Base-by-base conservation (phyloP, 2,113 vertebrate species). In the Lipophrys pholis region DNA sequence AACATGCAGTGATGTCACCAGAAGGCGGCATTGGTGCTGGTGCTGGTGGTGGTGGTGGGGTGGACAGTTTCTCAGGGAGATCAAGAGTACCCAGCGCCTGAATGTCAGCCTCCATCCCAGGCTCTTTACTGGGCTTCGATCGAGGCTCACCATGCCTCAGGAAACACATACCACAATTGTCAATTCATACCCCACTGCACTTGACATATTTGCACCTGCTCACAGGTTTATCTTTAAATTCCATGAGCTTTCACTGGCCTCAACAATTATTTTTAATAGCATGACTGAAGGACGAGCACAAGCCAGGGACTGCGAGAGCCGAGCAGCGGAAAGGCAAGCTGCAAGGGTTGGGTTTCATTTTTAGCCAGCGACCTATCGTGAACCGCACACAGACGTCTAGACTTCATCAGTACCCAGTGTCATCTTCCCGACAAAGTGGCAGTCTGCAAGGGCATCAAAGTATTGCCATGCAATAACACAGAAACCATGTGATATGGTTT, bases 331-430 rank as follows among this genome's bases (percentile, higher is more conserved):
- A 71, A 77, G 45, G 76, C 21, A 79, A 75, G 74, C 80, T 12
- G 56, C 9, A 15, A 12, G 58, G 79, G 46, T 91, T 75, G 51
- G 69, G 78, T 87, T 85, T 85, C 82, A 84, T 84, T 85, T 88
- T 64, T 70, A 86, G 77, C 43, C 58, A 69, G 50, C 39, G 53
- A 83, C 76, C 80, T 63, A 61, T 70, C 53, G 70, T 82, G 49
- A 85, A 87, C 81, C 43, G 55, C 38, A 60, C 49, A 46, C 54
- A 78, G 67, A 57, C 10, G 78, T 89, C 85, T 87, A 80, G 77
- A 90, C 82, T 65, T 80, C 66, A 79, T 67, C 11, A 73, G 68
- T 39, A 8, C 49, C 51, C 38, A 58, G 78, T 69, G 52, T 67
- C 70, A 69, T 76, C 70, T 78, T 78, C 71, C 67, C 61, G 68